A percentile compares a stretch with the other conserved stretches of the same genome.
These are phyloP conservation scores for Sarcophaga bullata DNA, from an alignment of 1,140 invertebrate species.

Conservation along the genomic window DNA sequence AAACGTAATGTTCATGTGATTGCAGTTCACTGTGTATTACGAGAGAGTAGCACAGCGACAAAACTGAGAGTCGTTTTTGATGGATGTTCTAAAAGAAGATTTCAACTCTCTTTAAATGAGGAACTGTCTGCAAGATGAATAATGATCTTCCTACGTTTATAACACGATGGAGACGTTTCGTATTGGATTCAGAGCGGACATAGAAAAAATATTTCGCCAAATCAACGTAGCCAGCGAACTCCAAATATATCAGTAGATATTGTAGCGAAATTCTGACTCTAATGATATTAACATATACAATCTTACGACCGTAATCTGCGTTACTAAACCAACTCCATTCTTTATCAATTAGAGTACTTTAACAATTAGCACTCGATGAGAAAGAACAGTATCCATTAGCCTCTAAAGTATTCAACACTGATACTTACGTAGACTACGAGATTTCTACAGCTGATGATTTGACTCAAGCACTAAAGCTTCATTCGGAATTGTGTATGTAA, in stretches of 20 bases:
- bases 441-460: too few species aligned
- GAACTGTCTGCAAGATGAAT: not conserved
- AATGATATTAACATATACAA: not conserved
- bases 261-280: not conserved
- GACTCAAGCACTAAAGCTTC: too few species aligned
- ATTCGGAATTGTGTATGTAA: too few species aligned
- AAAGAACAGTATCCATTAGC: not conserved
- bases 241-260: not conserved
- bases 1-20: not conserved
- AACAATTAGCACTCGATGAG: not conserved
- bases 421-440: too few species aligned
- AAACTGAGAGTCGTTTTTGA: too few species aligned
- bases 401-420: not conserved
- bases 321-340: too few species aligned
- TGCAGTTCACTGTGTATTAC: not conserved
- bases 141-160: slow-evolving; percentile 31
- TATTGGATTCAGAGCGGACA: slow-evolving; percentile 26
- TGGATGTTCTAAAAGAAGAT: not conserved
- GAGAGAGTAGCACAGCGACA: not conserved
- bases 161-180: slow-evolving; percentile 6
- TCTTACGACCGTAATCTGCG: too few species aligned
- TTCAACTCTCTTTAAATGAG: not conserved
- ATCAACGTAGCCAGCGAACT: not conserved
- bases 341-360: too few species aligned
- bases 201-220: slow-evolving; percentile 34